phyloP scores from a whole-genome alignment of 35 echinoderm and acorn worm genomes.

The Apostichopus parvimensis region DNA sequence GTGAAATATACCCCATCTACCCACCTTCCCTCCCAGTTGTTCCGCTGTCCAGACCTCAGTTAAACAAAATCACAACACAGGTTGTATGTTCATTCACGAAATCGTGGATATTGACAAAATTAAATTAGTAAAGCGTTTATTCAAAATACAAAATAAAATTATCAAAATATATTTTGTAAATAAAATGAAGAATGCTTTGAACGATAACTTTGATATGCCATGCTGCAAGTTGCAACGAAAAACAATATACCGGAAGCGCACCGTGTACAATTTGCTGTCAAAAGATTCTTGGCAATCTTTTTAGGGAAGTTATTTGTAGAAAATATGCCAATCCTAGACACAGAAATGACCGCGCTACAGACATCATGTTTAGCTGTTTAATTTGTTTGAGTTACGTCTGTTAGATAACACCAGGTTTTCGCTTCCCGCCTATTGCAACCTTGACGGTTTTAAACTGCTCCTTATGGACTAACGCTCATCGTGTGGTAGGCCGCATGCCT shows the following conservation, averaged over 20 bases:
- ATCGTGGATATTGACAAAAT: too few species aligned
- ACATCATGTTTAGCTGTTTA: neutral
- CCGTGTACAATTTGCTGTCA: neutral
- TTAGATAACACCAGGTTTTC: neutral
- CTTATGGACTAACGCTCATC: neutral
- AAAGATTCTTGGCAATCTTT: neutral
- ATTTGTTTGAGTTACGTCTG: neutral
- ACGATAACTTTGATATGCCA: too few species aligned
- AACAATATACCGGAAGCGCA: neutral
- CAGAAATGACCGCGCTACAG: neutral
- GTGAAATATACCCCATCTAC: too few species aligned
- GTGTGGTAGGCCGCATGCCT: constrained; percentile 21
- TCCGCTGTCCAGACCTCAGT: too few species aligned
- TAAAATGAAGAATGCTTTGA: too few species aligned
- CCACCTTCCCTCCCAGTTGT: too few species aligned
- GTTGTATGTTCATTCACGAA: too few species aligned
- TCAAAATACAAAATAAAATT: too few species aligned
- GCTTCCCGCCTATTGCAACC: constrained; percentile 17
- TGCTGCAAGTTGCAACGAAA: neutral
- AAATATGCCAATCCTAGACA: neutral
- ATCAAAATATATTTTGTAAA: too few species aligned
- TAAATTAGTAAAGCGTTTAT: too few species aligned
- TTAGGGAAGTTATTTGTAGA: neutral
- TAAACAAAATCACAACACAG: too few species aligned
- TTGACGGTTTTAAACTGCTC: neutral